A percentile compares a stretch with the other conserved stretches of the same genome.
Conservation (phyloP, 2,113 vertebrate species). For the Symphodus melops region DNA sequence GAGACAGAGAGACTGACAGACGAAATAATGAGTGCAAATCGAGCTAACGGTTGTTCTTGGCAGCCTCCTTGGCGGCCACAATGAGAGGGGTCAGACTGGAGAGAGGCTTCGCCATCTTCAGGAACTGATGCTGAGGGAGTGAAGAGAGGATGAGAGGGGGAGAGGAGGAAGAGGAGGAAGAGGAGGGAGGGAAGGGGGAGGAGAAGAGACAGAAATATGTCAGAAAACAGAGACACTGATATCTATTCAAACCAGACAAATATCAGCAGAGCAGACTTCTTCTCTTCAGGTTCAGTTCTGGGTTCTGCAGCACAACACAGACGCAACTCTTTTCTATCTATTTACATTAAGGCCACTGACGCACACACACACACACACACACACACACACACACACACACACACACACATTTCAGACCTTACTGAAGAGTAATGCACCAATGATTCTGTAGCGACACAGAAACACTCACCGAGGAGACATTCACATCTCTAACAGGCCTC, state of each 20-base stretch:
- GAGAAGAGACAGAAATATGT: constrained; percentile 7
- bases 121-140: constrained; percentile 90
- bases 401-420: not conserved
- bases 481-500: not conserved
- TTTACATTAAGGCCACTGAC: not conserved
- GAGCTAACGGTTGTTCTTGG: constrained; percentile 92
- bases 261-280: too few relatives aligned
- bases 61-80: constrained; percentile 94
- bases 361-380: not conserved
- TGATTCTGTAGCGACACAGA: not conserved
- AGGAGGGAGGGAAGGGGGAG: not conserved
- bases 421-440: too few relatives aligned
- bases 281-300: too few relatives aligned
- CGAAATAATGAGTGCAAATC: constrained; percentile 19
- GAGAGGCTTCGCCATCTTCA: constrained; percentile 96
- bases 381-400: too few relatives aligned
- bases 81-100: constrained; percentile 97
- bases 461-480: not conserved
- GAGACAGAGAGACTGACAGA: not conserved
- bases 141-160: not conserved
- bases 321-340: too few relatives aligned
- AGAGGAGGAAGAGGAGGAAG: not conserved
- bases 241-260: too few relatives aligned
- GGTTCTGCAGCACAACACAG: too few relatives aligned
- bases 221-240: not conserved